Conservation (phyloP, 2,113 vertebrate species). For the Pteruthius melanotis region DNA sequence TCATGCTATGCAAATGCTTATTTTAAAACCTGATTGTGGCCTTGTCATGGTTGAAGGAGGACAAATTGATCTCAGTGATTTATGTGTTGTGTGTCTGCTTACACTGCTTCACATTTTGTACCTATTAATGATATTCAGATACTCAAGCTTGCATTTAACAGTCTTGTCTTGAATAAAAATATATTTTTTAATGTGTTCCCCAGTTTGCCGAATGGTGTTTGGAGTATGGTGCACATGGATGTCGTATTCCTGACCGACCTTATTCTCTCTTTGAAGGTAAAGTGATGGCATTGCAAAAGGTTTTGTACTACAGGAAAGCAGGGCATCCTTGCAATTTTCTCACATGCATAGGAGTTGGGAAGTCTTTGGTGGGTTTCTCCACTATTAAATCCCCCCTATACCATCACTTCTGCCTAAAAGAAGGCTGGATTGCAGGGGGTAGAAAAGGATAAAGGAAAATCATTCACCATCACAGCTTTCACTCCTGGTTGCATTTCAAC, state of each 20-base stretch:
- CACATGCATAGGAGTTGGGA: not conserved
- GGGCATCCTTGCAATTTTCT: not conserved
- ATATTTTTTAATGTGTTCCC: not conserved
- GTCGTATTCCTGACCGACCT: slow-evolving; percentile 93
- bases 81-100: not conserved
- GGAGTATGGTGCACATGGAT: slow-evolving; percentile 93
- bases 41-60: not conserved
- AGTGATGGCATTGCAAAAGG: not conserved
- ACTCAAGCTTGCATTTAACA: not conserved
- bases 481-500: not conserved
- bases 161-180: not conserved
- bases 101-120: not conserved
- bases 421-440: not conserved
- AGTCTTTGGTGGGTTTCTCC: not conserved
- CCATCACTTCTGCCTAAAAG: not conserved
- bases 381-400: not conserved
- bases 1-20: not conserved
- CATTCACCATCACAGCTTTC: not conserved
- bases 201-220: slow-evolving; percentile 99
- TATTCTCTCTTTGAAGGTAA: slow-evolving; percentile 99
- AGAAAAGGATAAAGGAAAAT: not conserved
- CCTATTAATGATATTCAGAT: not conserved
- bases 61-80: not conserved
- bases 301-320: not conserved
- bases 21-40: not conserved